Evolutionary conservation across 2,888 invertebrate genomes (phyloP), one percentile per base, ranked within the genome.

Genomic region (Parascotia fuliginaria): DNA sequence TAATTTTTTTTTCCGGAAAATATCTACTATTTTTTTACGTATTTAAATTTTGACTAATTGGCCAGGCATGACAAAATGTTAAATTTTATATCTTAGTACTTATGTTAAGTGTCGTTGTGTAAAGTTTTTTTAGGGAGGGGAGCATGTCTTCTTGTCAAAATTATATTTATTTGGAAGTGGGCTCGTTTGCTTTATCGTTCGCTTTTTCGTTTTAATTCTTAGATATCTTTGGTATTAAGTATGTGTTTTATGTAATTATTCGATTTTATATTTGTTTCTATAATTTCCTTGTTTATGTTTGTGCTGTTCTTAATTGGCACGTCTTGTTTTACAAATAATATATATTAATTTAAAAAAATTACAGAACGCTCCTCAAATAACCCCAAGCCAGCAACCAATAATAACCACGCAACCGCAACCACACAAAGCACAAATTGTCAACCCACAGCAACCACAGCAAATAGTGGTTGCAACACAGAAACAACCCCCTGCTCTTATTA

Each of bases 361-460:
- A 24, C 85, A 92, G 92, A 90, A 82, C 38, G 55, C 90, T 0
- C 87, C 92, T 0, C 92, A 89, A 75, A 76, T 93, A 46, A 89
- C 92, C 0, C 80, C 81, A 44, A 90, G 90, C 43, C 92, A 93
- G 60, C 92, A 92, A 66, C 91, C 92, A 0, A 83, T 92, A 50
- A 90, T 92, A 74, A 89, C 89, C 0, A 77, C 87, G 0, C 92
- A 91, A 52, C 93, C 92, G 3, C 93, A 89, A 65, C 89, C 92
- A 0, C 94, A 94, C 28, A 94, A 94, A 7, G 94, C 91, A 0
- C 89, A 89, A 60, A 79, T 92, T 3, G 77, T 88, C 62, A 70
- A 89, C 82, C 92, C 61, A 42, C 65, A 71, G 1, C 85, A 86
- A 22, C 49, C 65, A 0, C 92, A 89, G 28, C 92, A 92, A 55